Evolutionary conservation across 2,888 invertebrate genomes (phyloP).

Genomic region (Tinea semifulvella): DNA sequence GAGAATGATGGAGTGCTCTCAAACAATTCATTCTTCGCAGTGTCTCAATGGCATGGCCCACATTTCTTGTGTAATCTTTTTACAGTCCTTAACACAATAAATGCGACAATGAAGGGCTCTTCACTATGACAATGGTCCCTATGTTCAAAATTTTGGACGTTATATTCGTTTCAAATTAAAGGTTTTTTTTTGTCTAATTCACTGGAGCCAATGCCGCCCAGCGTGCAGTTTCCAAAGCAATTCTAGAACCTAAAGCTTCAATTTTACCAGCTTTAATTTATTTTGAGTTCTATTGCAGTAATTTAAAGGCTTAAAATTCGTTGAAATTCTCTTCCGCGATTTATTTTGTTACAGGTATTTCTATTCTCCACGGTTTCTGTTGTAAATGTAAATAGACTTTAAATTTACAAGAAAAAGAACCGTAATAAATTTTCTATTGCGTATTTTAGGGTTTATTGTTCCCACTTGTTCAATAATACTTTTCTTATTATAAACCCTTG

Average conservation of each 20-base stretch:
- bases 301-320: constrained; percentile 12
- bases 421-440: constrained; percentile 51
- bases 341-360: constrained; percentile 39
- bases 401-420: constrained; percentile 26
- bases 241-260: constrained; percentile 15
- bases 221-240: constrained; percentile 28
- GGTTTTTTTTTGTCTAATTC: constrained; percentile 47
- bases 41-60: constrained; percentile 55
- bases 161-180: constrained; percentile 48
- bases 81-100: constrained; percentile 37
- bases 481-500: constrained; percentile 5
- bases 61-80: constrained; percentile 57
- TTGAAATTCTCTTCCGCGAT: not conserved
- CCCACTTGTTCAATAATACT: constrained; percentile 29
- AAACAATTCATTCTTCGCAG: constrained; percentile 52
- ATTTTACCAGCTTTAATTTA: constrained; percentile 17
- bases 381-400: constrained; percentile 33
- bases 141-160: constrained; percentile 26
- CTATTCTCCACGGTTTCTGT: constrained; percentile 44
- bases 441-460: constrained; percentile 25
- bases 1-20: constrained; percentile 57
- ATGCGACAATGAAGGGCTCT: constrained; percentile 42
- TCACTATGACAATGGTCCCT: constrained; percentile 37
- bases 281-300: constrained; percentile 13
- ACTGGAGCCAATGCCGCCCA: constrained; percentile 49